Conservation (phyloP, 2,113 vertebrate genomes). For the Sphaerodactylus townsendi region DNA sequence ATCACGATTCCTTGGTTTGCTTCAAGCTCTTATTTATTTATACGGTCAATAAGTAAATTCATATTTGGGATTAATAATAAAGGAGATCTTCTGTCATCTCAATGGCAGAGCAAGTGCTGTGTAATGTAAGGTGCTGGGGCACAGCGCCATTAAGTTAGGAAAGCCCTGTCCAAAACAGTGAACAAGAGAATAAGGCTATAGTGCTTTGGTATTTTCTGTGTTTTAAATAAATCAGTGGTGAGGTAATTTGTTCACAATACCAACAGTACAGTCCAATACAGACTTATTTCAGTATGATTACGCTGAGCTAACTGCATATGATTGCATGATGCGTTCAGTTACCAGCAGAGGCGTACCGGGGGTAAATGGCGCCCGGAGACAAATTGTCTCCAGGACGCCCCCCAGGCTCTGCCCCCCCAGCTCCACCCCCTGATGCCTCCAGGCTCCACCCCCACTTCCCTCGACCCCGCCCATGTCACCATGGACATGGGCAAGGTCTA, state of each 20-base stretch:
- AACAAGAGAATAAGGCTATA: background rate
- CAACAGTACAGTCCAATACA: background rate
- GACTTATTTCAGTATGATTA: too few relatives aligned
- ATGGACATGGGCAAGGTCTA: too few relatives aligned
- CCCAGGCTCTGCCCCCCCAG: too few relatives aligned
- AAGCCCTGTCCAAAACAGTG: background rate
- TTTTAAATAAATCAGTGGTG: background rate
- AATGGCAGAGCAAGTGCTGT: background rate
- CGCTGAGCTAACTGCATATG: too few relatives aligned
- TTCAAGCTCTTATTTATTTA: background rate
- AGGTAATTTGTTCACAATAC: background rate
- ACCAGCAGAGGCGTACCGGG: too few relatives aligned
- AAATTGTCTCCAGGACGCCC: too few relatives aligned
- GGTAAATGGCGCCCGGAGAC: too few relatives aligned
- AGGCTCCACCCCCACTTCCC: too few relatives aligned
- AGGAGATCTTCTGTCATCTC: background rate
- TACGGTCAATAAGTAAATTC: background rate
- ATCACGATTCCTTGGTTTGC: background rate
- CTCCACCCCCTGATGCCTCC: too few relatives aligned
- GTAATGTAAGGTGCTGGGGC: background rate
- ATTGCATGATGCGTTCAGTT: background rate
- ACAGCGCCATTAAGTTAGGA: background rate
- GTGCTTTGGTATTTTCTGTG: background rate
- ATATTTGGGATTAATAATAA: background rate
- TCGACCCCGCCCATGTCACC: too few relatives aligned